Evolutionary conservation across 2,888 invertebrate genomes (phyloP), one percentile per base, ranked within the genome.

Genomic region (Pimpla rufipes): DNA sequence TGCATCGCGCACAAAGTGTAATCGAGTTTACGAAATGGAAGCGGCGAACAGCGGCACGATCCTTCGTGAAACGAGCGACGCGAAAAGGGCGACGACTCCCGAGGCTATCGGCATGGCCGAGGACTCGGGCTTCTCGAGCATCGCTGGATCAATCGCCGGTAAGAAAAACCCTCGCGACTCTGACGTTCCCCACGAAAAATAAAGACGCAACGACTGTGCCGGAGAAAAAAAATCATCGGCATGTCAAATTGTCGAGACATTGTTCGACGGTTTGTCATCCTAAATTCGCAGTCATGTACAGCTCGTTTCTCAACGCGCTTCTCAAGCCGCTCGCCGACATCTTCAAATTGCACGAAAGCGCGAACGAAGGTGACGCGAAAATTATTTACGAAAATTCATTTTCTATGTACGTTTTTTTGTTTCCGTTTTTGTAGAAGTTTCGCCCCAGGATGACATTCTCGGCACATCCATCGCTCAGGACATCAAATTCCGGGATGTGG

Each of bases 61-160:
- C 40, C 47, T 80, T 6, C 55, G 13, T n/a, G 77, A 83, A 23
- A 0, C 37, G 37, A 29, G n/a, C 1, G n/a, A 37, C 8, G 47
- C 67, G 8, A 83, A 78, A 71, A 66, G 13, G 18, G 3, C 64
- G 1, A 50, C 79, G 59, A 29, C 23, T 57, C 71, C 82, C 10
- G 86, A 87, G n/a, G 81, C 70, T 18, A 68, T 86, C 37, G 85
- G 82, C 11, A 37, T 79, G n/a, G 79, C 74, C 21, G 87, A 87
- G 42, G 87, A 87, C 67, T 87, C 87, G 2, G 87, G 87, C 3
- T 87, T 87, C 57, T 80, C 84, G 0, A 87, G 87, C 42, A 87
- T 86, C 55, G 83, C 85, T 23, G 85, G 83, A 23, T 79, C 85
- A 29, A n/a, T 77, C 16, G 40, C 76, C 8, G 76, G 85, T 79